Conservation (phyloP, 2,113 vertebrate genomes). For the Herpetotheres cachinnans region DNA sequence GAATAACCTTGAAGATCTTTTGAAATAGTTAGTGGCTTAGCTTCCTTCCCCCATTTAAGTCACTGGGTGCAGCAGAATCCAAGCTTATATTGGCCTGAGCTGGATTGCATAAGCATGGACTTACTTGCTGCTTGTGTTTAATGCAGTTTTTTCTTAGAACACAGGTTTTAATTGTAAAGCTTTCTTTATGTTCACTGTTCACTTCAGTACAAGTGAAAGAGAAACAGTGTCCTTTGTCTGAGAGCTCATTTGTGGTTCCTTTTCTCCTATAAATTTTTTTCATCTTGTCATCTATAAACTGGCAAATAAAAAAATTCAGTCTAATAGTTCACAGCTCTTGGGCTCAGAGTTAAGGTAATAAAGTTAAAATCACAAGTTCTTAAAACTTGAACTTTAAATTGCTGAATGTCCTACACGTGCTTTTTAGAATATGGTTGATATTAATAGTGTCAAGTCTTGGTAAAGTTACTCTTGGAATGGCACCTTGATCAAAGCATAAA, state of each 20-base stretch:
- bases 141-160: background rate
- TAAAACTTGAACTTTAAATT: background rate
- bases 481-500: background rate
- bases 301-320: background rate
- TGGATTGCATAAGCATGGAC: background rate
- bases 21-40: background rate
- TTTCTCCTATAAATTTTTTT: background rate
- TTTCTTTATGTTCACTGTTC: background rate
- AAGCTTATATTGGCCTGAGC: background rate
- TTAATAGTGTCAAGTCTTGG: fast-evolving
- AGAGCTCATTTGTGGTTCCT: background rate
- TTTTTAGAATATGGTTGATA: background rate
- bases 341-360: background rate
- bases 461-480: background rate
- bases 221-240: background rate
- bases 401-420: background rate
- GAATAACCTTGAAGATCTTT: background rate
- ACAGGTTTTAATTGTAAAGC: background rate
- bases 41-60: background rate
- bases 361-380: background rate
- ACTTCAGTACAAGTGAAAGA: background rate
- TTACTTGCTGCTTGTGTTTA: background rate
- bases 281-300: background rate
- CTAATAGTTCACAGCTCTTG: background rate
- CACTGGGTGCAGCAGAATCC: background rate